A percentile compares a stretch with the other conserved stretches of the same genome.
phyloP scores from a whole-genome alignment of 2,888 invertebrate species.

The Philaethria dido region DNA sequence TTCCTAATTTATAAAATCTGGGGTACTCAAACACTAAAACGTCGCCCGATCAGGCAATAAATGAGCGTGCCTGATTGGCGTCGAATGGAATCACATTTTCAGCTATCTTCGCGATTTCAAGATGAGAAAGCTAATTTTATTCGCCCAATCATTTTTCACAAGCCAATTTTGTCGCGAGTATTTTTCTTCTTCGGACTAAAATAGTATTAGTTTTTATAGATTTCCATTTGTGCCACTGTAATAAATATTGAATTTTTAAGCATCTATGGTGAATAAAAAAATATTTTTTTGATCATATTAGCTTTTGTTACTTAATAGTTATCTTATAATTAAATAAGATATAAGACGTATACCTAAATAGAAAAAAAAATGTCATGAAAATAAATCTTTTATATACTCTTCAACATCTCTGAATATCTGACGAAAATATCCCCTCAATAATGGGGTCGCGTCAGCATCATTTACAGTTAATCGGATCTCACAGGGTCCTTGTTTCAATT shows the following conservation, averaged over 20 bases:
- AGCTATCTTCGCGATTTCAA: constrained; percentile 19
- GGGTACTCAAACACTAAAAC: not conserved
- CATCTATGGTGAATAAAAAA: too few species aligned
- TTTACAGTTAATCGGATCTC: constrained; percentile 42
- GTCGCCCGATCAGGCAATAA: constrained; percentile 15
- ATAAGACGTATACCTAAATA: not conserved
- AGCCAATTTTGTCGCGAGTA: constrained; percentile 5
- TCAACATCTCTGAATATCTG: constrained; percentile 18
- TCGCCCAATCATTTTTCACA: constrained; percentile 13
- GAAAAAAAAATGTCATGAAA: not conserved
- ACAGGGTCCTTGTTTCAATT: constrained; percentile 41
- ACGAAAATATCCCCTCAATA: constrained; percentile 36
- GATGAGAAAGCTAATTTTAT: constrained; percentile 27
- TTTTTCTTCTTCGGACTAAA: not conserved
- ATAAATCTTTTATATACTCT: not conserved
- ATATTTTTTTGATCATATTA: too few species aligned
- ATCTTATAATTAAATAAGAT: too few species aligned
- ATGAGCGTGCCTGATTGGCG: constrained; percentile 20
- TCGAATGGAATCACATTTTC: constrained; percentile 24
- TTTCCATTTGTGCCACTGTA: too few species aligned
- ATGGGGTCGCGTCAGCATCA: constrained; percentile 41
- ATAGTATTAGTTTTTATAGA: not conserved
- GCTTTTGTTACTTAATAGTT: too few species aligned
- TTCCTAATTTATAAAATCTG: not conserved
- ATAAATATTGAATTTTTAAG: too few species aligned